Conservation (phyloP, 2,113 vertebrate genomes). For the Myanophis thanlyinensis region DNA sequence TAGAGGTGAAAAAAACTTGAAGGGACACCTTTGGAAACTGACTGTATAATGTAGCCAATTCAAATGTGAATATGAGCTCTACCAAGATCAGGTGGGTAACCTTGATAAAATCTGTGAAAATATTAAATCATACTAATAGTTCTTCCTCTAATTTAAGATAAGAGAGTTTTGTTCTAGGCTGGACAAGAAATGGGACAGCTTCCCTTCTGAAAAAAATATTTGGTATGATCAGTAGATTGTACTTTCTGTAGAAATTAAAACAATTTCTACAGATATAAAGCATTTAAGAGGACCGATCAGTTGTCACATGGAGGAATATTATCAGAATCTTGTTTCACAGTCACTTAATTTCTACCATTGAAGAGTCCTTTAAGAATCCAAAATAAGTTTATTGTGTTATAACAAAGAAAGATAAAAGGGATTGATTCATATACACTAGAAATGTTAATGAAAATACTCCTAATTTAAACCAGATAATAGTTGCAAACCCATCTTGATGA, state of each 20-base stretch:
- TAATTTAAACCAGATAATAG: background rate
- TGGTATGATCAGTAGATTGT: background rate
- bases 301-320: background rate
- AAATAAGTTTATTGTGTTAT: background rate
- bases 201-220: background rate
- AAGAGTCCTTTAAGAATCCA: background rate
- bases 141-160: background rate
- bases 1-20: background rate
- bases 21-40: background rate
- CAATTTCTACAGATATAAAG: no score
- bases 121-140: background rate
- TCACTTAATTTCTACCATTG: background rate
- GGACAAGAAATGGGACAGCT: background rate
- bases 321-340: background rate
- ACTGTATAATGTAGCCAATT: background rate
- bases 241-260: background rate
- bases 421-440: background rate
- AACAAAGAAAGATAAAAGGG: background rate
- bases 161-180: background rate
- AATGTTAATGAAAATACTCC: background rate
- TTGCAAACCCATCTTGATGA: no score
- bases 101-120: background rate
- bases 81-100: background rate
- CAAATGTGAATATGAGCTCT: background rate
- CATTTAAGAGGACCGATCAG: background rate